Evolutionary conservation across 2,113 vertebrate species (phyloP).

Genomic region (Oxygymnocypris stewartii): DNA sequence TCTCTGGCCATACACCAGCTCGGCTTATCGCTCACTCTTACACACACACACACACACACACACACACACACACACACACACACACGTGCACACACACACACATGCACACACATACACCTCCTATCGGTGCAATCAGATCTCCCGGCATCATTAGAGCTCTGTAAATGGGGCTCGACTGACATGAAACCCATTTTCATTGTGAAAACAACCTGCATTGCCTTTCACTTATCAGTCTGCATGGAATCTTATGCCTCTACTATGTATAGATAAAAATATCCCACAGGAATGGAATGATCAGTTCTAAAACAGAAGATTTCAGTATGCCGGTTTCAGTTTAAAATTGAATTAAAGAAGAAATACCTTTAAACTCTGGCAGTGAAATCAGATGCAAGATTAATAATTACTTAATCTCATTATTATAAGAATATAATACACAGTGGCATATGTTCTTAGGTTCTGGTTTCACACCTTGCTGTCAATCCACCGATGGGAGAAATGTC

Average conservation of each 20-base stretch:
- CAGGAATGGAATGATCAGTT: not conserved
- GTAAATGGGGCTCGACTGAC: constrained; percentile 55
- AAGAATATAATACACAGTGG: not conserved
- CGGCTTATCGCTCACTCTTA: constrained; percentile 74
- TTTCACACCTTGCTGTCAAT: constrained; percentile 28
- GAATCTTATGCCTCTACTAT: constrained; percentile 44
- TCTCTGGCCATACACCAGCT: constrained; percentile 49
- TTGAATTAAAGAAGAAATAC: constrained; percentile 19
- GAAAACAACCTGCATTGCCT: constrained; percentile 51
- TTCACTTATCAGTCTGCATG: constrained; percentile 52
- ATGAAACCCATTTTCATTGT: constrained; percentile 63
- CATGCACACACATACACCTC: constrained; percentile 65
- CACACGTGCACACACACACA: constrained; percentile 62
- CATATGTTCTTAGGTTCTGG: constrained; percentile 11
- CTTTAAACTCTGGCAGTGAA: constrained; percentile 10
- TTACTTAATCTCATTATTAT: constrained; percentile 8
- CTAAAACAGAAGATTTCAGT: not conserved
- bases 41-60: constrained; percentile 57
- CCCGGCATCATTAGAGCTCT: constrained; percentile 67
- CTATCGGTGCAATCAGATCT: constrained; percentile 73
- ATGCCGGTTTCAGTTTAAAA: not conserved
- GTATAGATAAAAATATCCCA: constrained; percentile 29
- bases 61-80: constrained; percentile 44
- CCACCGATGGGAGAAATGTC: constrained; percentile 23
- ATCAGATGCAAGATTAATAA: constrained; percentile 1